A percentile compares a stretch with the other conserved stretches of the same genome.
These are phyloP conservation scores for Alethe diademata DNA, from an alignment of 2,113 vertebrate species.

Conservation along the genomic window DNA sequence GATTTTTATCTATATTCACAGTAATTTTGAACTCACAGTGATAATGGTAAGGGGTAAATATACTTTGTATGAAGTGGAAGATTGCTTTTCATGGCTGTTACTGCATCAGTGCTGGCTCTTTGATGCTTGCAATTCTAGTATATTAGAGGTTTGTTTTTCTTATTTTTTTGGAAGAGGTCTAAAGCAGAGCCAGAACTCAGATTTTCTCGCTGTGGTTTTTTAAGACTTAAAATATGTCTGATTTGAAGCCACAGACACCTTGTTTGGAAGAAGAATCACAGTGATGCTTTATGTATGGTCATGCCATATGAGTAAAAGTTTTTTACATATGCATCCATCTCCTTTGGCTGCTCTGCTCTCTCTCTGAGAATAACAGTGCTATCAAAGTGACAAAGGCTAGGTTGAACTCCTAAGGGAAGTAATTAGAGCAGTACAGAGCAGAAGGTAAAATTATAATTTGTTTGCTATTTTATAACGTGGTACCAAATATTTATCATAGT, in stretches of 20 bases:
- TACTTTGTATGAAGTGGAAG: background rate
- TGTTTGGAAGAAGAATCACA: background rate
- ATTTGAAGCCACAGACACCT: background rate
- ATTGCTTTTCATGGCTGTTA: background rate
- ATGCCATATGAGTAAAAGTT: slow-evolving; percentile 44
- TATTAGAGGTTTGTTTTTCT: background rate
- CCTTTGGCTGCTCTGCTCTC: slow-evolving; percentile 48
- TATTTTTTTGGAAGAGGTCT: background rate
- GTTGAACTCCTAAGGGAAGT: slow-evolving; percentile 65
- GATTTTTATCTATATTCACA: background rate
- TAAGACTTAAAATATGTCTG: background rate
- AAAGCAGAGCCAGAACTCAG: background rate
- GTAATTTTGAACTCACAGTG: background rate
- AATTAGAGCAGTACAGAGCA: slow-evolving; percentile 65
- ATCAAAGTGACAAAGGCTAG: slow-evolving; percentile 66
- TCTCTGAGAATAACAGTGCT: slow-evolving; percentile 58
- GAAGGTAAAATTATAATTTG: slow-evolving; percentile 67
- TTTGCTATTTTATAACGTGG: slow-evolving; percentile 54
- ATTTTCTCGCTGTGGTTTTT: background rate
- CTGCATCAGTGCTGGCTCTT: background rate
- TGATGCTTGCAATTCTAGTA: background rate
- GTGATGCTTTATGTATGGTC: background rate
- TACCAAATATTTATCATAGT: slow-evolving; percentile 63
- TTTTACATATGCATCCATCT: slow-evolving; percentile 23
- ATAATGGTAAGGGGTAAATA: background rate